Evolutionary conservation across 2,797 vertebrate genomes (phyloP), one percentile per base, ranked within the genome.

Genomic region (Thripadectes ignobilis): DNA sequence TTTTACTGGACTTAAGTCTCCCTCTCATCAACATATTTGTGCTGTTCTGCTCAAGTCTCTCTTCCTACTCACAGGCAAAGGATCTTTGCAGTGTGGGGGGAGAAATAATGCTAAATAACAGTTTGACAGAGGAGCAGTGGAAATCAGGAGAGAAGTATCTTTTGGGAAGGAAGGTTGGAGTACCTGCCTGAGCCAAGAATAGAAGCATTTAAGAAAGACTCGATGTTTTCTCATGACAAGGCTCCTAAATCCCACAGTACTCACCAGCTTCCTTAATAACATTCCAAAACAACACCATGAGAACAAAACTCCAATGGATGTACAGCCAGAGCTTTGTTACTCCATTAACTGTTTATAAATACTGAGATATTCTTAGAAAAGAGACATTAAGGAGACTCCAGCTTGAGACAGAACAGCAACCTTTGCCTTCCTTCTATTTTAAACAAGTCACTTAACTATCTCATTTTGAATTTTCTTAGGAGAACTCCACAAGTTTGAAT

Each of bases 311-410:
- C 2, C 68, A 86, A 48, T 41, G 77, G 41, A 63, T 67, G 21
- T 10, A 57, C 17, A 94, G 69, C 51, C 69, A 89, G 73, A 78
- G 78, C 48, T 85, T 69, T 86, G 58, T 46, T 22, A 92, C 77
- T 88, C 85, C 74, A 72, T 74, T 87, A 85, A 62, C 55, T 93
- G 82, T 86, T 93, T 88, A 95, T 54, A 93, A 94, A 93, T 45
- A 88, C 63, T 29, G 36, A 94, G 86, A 91, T 86, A 94, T 91
- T 96, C 92, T 94, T 88, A 88, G 91, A 65, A 58, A 92, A 89
- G 8, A 92, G 14, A 86, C 72, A 74, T 48, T 63, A 82, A 52
- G 22, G 74, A 43, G 19, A 16, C 45, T 55, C 32, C 63, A 85
- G 45, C 52, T 71, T 72, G 63, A 87, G 88, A 75, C 14, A 78